Evolutionary conservation across 2,113 vertebrate genomes (phyloP), one percentile per base, ranked within the genome.

Genomic region (Boulengeromyrus knoepffleri): DNA sequence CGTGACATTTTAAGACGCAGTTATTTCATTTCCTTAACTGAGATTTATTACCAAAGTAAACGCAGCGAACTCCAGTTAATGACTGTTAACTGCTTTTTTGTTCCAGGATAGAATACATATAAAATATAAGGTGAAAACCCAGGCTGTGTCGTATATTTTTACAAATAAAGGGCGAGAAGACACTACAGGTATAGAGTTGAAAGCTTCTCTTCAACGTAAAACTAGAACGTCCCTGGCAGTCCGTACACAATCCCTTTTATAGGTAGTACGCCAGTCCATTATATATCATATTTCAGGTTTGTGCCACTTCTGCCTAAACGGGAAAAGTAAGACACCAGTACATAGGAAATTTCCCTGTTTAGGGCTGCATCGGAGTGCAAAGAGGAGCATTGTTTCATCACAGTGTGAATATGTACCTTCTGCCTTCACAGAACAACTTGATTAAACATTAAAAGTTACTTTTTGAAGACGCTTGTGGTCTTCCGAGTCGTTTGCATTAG

Each of bases 401-500:
- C 74, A 80, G 36, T 19, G 74, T 39, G 74, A 80, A 80, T 80
- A 80, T 83, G 42, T 42, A 83, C 19, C 10, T 46, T 19, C 39
- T 85, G 8, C 83, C 83, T 85, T 12, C 45, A 85, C 19, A 85
- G 45, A 46, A 39, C 42, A 19, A 45, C 42, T n/a, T 47, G 83
- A 47, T n/a, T 21, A 8, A 36, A 49, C 13, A 46, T 92, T 91
- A 94, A 95, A 95, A 92, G 92, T 92, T 80, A 19, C 5, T 80
- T 80, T 80, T 19, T 42, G 19, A 80, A 80, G 46, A 42, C 88
- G 27, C 58, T 13, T 47, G 10, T 46, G 88, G 49, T 85, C 77
- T 39, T 88, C 66, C n/a, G 89, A 93, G 94, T 95, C 89, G 91
- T 93, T 95, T 96, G 96, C 95, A 96, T 96, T 95, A 94, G 95